Base-by-base conservation (phyloP, 2,113 vertebrate species). In the Pollimyrus isidori region DNA sequence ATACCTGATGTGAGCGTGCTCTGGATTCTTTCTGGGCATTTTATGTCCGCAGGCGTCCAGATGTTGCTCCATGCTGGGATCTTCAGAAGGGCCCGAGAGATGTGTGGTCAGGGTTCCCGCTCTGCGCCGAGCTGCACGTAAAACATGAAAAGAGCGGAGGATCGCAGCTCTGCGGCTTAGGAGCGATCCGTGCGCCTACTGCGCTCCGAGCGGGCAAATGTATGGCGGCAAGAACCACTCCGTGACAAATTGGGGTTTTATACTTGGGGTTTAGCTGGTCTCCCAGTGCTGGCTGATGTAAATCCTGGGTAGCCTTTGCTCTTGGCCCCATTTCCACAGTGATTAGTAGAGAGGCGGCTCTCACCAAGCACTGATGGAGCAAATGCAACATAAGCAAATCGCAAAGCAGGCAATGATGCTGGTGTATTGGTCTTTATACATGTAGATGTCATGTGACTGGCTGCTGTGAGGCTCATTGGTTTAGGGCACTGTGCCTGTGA, bases 1-100 rank as follows among this genome's bases (percentile, higher is more conserved):
- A 87, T 56, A 21, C 85, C 85, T 87, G 49, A 87, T 87, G 85
- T 87, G 85, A 53, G 35, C 45, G 23, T 87, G 26, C 50, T 53
- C 50, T 4, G n/a, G 9, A 87, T 87, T 87, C 85, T 87, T 35
- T 53, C 30, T 53, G 9, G 30, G 50, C 9, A 87, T 17, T 87
- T 87, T 30, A 87, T 53, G 45, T 87, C 50, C 30, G 49, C 4
- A 13, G 48, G 50, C 48, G 26, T 87, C 85, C 49, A 53, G 85
- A 87, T 87, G 85, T 39, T 53, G 7, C 48, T 86, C 3, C 84
- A 48, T 30, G 84, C 45, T 52, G 48, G n/a, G 48, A 86, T 86
- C 45, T 23, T 50, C 15, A 52, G 48, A n/a, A 23, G 48, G n/a
- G 13, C 46, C 21, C 1, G 9, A 21, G 50, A 53, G 39, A 53